Evolutionary conservation across 1,140 invertebrate species (phyloP).

Genomic region (Drosophila repletoides): DNA sequence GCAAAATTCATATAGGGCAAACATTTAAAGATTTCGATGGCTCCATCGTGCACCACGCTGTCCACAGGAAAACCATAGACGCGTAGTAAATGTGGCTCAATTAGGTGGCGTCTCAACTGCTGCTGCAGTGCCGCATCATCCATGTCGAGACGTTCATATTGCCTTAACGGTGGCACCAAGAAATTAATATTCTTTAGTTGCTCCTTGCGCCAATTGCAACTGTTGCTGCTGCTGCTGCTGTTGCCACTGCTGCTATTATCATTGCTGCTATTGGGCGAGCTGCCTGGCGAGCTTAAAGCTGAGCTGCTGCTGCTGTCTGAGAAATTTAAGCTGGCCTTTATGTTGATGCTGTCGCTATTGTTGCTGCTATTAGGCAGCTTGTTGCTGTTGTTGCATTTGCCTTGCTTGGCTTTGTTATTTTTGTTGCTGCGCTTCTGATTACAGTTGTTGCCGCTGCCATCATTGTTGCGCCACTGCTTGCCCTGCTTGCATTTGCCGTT

Average conservation of each 20-base stretch:
- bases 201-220: background rate
- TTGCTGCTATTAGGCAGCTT: constrained; percentile 16
- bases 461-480: too few species aligned
- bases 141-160: constrained; percentile 80
- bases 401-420: constrained; percentile 34
- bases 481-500: constrained; percentile 11
- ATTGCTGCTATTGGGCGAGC: constrained; percentile 40
- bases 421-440: constrained; percentile 31
- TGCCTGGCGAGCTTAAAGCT: constrained; percentile 50
- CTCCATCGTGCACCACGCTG: constrained; percentile 84
- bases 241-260: constrained; percentile 14
- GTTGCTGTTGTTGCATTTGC: constrained; percentile 14
- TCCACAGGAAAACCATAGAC: constrained; percentile 89
- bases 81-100: constrained; percentile 86
- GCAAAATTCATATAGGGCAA: constrained; percentile 74
- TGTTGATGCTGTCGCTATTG: constrained; percentile 10
- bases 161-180: constrained; percentile 66
- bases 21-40: constrained; percentile 86
- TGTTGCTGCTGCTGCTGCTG: constrained; percentile 1
- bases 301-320: constrained; percentile 26
- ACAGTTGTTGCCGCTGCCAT: constrained; percentile 9
- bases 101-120: constrained; percentile 85
- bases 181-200: constrained; percentile 42
- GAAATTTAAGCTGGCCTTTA: background rate
- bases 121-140: constrained; percentile 81